phyloP scores from a whole-genome alignment of 2,797 vertebrate species.

The Psittacula derbiana region DNA sequence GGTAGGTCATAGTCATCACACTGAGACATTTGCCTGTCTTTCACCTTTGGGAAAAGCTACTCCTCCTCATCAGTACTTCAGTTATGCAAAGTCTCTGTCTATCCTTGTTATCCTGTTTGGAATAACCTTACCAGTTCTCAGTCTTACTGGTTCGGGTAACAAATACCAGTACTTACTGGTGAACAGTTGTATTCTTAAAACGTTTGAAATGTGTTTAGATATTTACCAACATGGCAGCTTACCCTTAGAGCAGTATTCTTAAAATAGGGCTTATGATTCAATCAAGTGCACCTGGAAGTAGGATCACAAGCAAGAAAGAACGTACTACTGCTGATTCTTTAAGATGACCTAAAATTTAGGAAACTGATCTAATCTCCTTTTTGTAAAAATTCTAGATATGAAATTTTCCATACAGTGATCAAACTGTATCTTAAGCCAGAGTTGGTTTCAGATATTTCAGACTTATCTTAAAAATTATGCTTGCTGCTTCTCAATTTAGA shows the following conservation, averaged over 20 bases:
- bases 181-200: not conserved
- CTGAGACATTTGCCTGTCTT: not conserved
- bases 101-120: not conserved
- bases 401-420: not conserved
- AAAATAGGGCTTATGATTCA: not conserved
- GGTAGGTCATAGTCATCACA: not conserved
- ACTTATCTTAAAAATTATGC: not conserved
- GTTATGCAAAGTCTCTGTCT: not conserved
- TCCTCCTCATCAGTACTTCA: not conserved
- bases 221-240: not conserved
- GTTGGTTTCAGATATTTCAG: not conserved
- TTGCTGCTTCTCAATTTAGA: not conserved
- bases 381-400: not conserved
- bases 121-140: not conserved
- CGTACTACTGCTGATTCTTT: not conserved
- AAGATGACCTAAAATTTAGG: not conserved
- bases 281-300: not conserved
- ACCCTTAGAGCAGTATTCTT: not conserved
- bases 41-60: not conserved
- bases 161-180: not conserved
- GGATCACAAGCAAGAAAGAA: not conserved
- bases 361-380: not conserved
- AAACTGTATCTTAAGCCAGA: not conserved
- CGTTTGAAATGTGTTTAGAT: not conserved
- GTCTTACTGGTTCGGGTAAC: not conserved